Conservation (phyloP, 2,113 vertebrate genomes). For the Microtus richardsoni region DNA sequence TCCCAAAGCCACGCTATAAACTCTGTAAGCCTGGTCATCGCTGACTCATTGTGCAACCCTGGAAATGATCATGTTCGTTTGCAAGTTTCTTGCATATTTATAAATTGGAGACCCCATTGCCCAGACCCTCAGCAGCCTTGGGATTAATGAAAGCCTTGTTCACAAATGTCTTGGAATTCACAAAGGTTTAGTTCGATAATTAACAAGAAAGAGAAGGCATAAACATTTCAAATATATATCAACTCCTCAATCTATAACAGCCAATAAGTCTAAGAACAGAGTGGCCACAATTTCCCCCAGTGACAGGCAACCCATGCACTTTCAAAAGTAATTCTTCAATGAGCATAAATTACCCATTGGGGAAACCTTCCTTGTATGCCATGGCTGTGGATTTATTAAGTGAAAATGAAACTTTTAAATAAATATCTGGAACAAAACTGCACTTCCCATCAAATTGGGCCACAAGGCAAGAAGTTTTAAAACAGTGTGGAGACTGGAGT, state of each 20-base stretch:
- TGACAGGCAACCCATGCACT: constrained; percentile 74
- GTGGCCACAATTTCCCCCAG: constrained; percentile 74
- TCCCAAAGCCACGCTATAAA: neutral
- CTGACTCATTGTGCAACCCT: constrained; percentile 32
- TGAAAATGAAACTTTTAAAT: constrained; percentile 80
- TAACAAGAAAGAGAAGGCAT: constrained; percentile 82
- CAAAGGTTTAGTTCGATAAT: constrained; percentile 81
- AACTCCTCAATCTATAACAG: constrained; percentile 80
- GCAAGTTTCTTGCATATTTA: constrained; percentile 44
- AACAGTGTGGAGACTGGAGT: neutral
- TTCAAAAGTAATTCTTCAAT: constrained; percentile 74
- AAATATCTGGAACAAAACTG: constrained; percentile 77
- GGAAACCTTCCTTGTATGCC: constrained; percentile 57
- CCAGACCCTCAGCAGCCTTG: constrained; percentile 63
- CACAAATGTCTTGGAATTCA: constrained; percentile 77
- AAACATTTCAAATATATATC: constrained; percentile 83
- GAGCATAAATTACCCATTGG: constrained; percentile 66
- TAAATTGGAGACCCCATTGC: constrained; percentile 42
- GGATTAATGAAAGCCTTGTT: constrained; percentile 82
- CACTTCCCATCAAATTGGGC: constrained; percentile 70
- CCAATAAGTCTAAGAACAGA: constrained; percentile 80
- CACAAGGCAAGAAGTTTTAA: constrained; percentile 53
- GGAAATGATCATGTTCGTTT: constrained; percentile 14
- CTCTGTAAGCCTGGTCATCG: neutral
- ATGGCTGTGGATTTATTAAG: constrained; percentile 72